Evolutionary conservation across 2,113 vertebrate genomes (phyloP).

Genomic region (Meriones unguiculatus): DNA sequence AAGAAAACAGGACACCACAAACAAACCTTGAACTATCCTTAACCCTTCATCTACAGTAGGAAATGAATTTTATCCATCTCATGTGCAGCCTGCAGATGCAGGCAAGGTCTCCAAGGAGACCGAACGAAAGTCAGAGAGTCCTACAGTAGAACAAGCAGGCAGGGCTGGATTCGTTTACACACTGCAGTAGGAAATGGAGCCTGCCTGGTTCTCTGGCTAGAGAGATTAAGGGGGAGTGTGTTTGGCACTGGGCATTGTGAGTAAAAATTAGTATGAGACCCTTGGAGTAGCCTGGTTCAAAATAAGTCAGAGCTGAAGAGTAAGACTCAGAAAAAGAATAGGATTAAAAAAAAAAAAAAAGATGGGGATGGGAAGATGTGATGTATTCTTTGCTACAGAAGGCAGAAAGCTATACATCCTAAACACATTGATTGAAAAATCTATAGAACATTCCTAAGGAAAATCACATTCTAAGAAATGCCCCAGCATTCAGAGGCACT

Average conservation of each 20-base stretch:
- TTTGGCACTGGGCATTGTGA: background rate
- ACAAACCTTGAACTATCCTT: conserved; percentile 55
- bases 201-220: background rate
- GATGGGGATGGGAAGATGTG: background rate
- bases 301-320: background rate
- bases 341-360: background rate
- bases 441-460: background rate
- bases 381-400: background rate
- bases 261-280: background rate
- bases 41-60: background rate
- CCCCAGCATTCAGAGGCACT: background rate
- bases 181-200: too few relatives aligned
- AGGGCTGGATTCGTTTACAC: background rate
- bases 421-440: background rate
- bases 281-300: background rate
- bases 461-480: background rate
- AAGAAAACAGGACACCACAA: conserved; percentile 21
- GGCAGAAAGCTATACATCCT: background rate
- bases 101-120: background rate
- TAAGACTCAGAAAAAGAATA: background rate
- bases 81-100: background rate
- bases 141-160: too few relatives aligned
- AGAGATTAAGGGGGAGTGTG: background rate
- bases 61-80: conserved; percentile 42
- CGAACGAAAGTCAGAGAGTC: background rate